These are phyloP conservation scores for Cacatua alba DNA, from an alignment of 2,113 vertebrate genomes.

Conservation along the genomic window DNA sequence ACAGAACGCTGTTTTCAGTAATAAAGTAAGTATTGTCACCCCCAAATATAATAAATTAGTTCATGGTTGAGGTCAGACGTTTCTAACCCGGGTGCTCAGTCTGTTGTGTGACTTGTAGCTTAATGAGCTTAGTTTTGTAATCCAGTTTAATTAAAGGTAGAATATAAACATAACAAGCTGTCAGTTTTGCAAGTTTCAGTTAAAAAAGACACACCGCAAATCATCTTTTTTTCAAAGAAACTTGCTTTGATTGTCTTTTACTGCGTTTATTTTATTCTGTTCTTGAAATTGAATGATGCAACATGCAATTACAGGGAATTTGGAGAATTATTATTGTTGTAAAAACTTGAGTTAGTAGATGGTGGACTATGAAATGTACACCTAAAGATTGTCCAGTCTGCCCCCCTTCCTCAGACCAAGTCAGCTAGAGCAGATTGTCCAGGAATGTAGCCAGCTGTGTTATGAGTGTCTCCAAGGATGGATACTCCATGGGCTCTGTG, in stretches of 20 bases:
- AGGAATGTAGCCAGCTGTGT: background rate
- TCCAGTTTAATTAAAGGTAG: background rate
- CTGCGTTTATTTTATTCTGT: background rate
- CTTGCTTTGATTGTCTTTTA: background rate
- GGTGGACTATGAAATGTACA: background rate
- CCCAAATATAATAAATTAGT: background rate
- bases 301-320: background rate
- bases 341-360: background rate
- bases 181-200: background rate
- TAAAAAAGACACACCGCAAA: background rate
- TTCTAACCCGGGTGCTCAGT: background rate
- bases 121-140: background rate
- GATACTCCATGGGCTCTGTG: background rate
- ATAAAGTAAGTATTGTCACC: constrained; percentile 91
- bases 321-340: background rate
- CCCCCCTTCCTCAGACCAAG: background rate
- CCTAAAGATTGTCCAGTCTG: background rate
- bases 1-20: constrained; percentile 96
- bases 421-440: background rate
- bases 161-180: background rate
- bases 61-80: background rate
- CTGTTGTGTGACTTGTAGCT: background rate
- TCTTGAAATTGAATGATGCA: background rate
- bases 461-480: background rate
- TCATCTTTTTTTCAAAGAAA: background rate